Evolutionary conservation across 2,113 vertebrate genomes (phyloP).

Genomic region (Pan paniscus): DNA sequence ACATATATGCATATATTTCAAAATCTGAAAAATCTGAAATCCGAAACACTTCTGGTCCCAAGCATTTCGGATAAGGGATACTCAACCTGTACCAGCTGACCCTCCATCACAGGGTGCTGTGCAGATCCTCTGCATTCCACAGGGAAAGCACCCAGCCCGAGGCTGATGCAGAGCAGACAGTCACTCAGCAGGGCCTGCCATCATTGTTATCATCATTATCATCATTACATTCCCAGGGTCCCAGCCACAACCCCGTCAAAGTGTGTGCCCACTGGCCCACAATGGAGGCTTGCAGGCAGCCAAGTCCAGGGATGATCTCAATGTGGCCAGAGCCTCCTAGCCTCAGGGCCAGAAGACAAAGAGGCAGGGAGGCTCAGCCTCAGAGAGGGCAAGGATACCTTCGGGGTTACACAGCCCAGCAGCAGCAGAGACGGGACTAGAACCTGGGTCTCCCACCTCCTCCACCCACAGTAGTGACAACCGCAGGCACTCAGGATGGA

Average conservation of each 20-base stretch:
- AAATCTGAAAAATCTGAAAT: background rate
- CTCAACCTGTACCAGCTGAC: background rate
- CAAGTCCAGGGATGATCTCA: background rate
- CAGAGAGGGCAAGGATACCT: background rate
- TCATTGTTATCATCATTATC: background rate
- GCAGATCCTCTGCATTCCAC: background rate
- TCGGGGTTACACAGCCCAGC: slow-evolving; percentile 25
- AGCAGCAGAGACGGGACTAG: background rate
- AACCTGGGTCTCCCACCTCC: background rate
- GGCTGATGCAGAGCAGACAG: background rate
- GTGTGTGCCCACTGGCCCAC: no score
- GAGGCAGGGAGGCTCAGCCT: background rate
- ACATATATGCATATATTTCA: background rate
- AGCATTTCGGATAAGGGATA: background rate
- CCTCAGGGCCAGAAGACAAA: background rate
- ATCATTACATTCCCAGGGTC: background rate
- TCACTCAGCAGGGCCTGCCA: background rate
- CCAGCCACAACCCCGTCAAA: background rate
- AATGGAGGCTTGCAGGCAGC: background rate
- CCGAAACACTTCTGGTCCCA: background rate
- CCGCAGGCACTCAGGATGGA: background rate
- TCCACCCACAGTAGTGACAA: background rate
- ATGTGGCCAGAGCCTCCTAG: background rate
- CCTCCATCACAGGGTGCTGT: background rate
- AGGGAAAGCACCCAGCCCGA: background rate